These are phyloP conservation scores for Dolichotis patagonum DNA, from an alignment of 2,113 vertebrate genomes.

Conservation along the genomic window DNA sequence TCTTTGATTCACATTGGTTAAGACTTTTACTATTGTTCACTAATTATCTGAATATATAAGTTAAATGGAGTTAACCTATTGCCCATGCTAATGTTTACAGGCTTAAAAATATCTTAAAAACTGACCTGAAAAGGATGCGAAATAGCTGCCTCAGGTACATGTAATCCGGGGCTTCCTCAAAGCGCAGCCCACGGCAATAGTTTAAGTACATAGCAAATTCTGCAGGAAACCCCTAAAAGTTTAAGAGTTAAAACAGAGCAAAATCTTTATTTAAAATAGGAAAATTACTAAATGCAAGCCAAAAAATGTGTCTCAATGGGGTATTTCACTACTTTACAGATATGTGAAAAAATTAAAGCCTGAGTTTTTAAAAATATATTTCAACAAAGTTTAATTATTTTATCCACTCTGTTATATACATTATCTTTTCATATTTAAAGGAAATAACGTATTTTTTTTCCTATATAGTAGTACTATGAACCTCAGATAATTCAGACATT, in stretches of 20 bases:
- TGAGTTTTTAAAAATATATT: too few species aligned
- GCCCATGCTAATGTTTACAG: neutral
- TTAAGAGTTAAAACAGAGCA: constrained; percentile 61
- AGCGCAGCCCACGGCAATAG: constrained; percentile 99
- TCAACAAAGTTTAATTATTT: neutral
- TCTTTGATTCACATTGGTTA: neutral
- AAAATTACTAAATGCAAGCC: constrained; percentile 46
- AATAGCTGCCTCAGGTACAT: constrained; percentile 99
- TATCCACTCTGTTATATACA: neutral
- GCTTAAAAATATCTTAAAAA: constrained; percentile 71
- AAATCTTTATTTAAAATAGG: constrained; percentile 18
- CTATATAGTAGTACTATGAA: neutral
- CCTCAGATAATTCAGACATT: neutral
- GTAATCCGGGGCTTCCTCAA: constrained; percentile 99
- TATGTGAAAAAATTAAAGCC: neutral
- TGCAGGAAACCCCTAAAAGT: constrained; percentile 96
- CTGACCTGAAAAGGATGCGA: constrained; percentile 99
- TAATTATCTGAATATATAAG: neutral
- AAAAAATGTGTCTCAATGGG: neutral
- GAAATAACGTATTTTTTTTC: neutral
- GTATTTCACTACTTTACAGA: neutral
- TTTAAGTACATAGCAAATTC: constrained; percentile 99
- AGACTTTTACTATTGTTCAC: neutral
- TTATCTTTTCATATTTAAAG: neutral
- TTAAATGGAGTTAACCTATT: neutral